Evolutionary conservation across 2,797 vertebrate genomes (phyloP), one percentile per base, ranked within the genome.

Genomic region (Triplophysa bombifrons): DNA sequence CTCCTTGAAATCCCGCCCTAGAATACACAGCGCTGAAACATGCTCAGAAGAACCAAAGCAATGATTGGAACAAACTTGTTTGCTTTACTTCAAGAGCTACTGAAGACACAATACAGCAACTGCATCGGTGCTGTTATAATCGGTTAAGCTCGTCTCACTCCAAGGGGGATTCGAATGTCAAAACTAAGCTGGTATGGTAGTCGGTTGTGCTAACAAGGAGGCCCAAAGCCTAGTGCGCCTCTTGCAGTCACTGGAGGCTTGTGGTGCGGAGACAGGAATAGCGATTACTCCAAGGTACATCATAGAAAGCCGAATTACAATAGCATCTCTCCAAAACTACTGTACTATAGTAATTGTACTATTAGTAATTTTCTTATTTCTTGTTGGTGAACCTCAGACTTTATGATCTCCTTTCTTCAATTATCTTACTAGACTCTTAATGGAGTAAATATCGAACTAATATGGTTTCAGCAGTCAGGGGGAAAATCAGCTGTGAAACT

Each of bases 21-120:
- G 64, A 70, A 76, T 22, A 63, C 50, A 82, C 46, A 69, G 27
- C 55, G 68, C 58, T 78, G 48, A 65, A 65, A 63, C 20, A 55
- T 0, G 12, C 48, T 27, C 16, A 19, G 58, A 63, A 14, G 55
- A 77, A 61, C 14, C 30, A 3, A 30, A 51, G 44, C 27, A 63
- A 56, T 51, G n/a, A 20, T 30, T 53, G 50, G 16, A 78, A 61
- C 41, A n/a, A 8, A 64, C 46, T 64, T 72, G 19, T 4, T n/a
- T 78, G 48, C 67, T 65, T 58, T 20, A 63, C 44, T 41, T 50
- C 20, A 5, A 25, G 56, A 58, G 22, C 22, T 25, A 58, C 58
- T 60, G 25, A 60, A 34, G 60, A 63, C 60, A 63, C 25, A 34
- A 63, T 63, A 63, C 27, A 61, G 8, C 25, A 63, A 34, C 27